Base-by-base conservation (phyloP, 2,113 vertebrate species). In the Cairina moschata region DNA sequence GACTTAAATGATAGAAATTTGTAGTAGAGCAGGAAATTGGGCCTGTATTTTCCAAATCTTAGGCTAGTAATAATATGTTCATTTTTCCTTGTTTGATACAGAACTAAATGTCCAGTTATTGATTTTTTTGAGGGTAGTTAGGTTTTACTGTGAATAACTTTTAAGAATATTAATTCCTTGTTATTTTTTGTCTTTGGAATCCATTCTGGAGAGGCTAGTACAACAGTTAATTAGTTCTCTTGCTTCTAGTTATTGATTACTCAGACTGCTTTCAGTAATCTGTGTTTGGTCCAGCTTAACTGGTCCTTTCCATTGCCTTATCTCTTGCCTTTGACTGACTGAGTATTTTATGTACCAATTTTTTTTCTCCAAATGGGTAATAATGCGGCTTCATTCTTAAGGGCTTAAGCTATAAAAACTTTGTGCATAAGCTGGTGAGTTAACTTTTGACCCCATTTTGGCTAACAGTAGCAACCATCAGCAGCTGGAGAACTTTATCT, bases 401-500 rank as follows among this genome's bases (percentile, higher is more conserved):
- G 90, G 69, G 18, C 4, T 36, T 29, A 6, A 83, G 66, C 44
- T 32, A 4, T 68, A 73, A 31, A 92, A 74, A 6, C 21, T 25
- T 65, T 17, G 6, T 50, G 36, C 40, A 44, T 84, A 31, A 82
- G 13, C 23, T 31, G 69, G 28, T 9, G 31, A 32, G 84, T 91
- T 66, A 62, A 94, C 77, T 82, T 93, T 26, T 94, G 93, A 94
- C 95, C 95, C 42, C 13, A 0, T 86, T 89, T 76, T 83, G 91
- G 83, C 71, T 94, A 81, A 83, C 36, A 34, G 94, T 52, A 89
- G 89, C 91, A 74, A 50, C 94, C 55, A 80, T 92, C 66, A 82
- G 82, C 80, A 86, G 81, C 36, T 38, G 48, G 69, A 89, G 94
- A 91, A 65, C 52, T 88, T 97, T 95, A 91, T 94, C 82, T 77